Conservation (phyloP, 2,113 vertebrate genomes). For the Zosterops lateralis region DNA sequence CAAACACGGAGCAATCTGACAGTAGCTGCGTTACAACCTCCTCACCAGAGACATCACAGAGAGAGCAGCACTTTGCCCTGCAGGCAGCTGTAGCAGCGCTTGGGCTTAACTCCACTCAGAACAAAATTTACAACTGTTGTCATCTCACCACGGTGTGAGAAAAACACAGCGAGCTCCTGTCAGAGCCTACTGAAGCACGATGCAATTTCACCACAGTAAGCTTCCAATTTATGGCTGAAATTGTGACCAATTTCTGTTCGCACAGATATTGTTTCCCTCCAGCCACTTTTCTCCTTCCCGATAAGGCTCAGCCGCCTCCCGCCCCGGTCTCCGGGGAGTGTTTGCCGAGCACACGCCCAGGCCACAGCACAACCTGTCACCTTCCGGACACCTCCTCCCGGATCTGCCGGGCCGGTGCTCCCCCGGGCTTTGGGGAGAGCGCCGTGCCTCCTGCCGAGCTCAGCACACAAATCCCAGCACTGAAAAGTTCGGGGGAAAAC, state of each 20-base stretch:
- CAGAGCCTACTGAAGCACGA: rapidly evolving
- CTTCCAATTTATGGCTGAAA: background rate
- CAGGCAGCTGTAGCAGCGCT: rapidly evolving
- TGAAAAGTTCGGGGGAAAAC: rapidly evolving
- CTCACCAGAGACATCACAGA: background rate
- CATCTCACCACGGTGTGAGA: background rate
- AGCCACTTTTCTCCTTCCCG: background rate
- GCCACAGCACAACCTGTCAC: rapidly evolving
- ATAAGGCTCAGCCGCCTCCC: rapidly evolving
- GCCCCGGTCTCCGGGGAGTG: rapidly evolving
- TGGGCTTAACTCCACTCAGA: background rate
- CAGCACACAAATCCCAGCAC: background rate
- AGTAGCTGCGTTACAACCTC: background rate
- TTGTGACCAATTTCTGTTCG: too few relatives aligned
- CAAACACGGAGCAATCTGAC: background rate
- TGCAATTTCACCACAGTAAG: background rate
- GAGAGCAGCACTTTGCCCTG: background rate
- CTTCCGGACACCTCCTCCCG: rapidly evolving
- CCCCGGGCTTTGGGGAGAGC: background rate
- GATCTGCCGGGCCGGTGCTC: rapidly evolving
- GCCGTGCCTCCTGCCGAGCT: background rate
- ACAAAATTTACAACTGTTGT: background rate
- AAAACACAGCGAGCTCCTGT: background rate
- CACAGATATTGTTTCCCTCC: rapidly evolving
- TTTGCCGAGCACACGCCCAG: background rate